Evolutionary conservation across 2,797 vertebrate species (phyloP), one percentile per base, ranked within the genome.

Genomic region (Sphenodon punctatus): DNA sequence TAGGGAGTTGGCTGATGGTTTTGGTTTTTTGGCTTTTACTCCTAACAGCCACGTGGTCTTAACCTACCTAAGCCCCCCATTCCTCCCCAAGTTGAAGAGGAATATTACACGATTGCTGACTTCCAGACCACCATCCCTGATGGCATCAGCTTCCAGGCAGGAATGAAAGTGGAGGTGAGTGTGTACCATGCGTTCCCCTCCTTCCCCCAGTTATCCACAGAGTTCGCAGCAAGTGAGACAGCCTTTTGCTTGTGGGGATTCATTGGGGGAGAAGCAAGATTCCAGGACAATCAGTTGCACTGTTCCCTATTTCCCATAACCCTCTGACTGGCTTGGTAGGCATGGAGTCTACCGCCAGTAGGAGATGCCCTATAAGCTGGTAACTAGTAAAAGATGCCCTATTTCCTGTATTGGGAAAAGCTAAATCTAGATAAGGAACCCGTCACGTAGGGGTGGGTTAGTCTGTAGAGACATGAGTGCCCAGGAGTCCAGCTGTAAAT

Each of bases 101-200:
- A 99, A 72, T 99, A 97, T 91, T 99, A 99, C 90, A 99, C 99
- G 82, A 99, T 99, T 1, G 98, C 99, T 19, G 98, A 99, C 83
- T 99, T 99, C 94, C 98, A 99, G 95, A 99, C 99, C 43, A 99
- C 96, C 81, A 99, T 99, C 75, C 98, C 98, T 0, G 99, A 99
- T 1, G 99, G 99, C 22, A 99, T 99, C 90, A 99, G 98, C 93
- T 99, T 99, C 94, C 97, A 98, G 90, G 98, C 98, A 2, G 98
- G 99, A 78, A 89, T 99, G 77, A 99, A 99, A 96, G 98, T 99
- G 2, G 99, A 99, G 97, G 99, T 99, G 74, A 93, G 97, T 6
- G 53, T 63, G 8, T 39, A 17, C 70, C 13, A 63, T 41, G 43
- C 43, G 43, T 25, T 2, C 41, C 17, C 27, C 55, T 59, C 20